Conservation (phyloP, 2,113 vertebrate genomes). For the Promerops cafer region DNA sequence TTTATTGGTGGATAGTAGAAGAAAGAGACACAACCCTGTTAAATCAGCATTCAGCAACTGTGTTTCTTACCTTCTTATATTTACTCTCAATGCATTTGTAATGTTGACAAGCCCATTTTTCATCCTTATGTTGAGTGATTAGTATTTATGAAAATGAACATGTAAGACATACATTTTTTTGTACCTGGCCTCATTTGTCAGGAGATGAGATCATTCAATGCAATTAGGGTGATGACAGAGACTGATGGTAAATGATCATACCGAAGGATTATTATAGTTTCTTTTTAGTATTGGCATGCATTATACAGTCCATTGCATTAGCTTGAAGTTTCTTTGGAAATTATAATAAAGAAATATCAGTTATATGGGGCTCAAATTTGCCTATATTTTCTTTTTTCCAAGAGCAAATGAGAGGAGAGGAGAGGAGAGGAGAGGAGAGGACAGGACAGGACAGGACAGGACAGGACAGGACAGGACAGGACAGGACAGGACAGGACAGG, state of each 20-base stretch:
- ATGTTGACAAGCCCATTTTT: constrained; percentile 1
- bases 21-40: not conserved
- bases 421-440: not conserved
- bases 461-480: too few species aligned
- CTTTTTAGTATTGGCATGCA: not conserved
- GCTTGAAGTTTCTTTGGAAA: not conserved
- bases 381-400: not conserved
- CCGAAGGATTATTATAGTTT: not conserved
- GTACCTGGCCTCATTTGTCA: constrained; percentile 7
- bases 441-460: too few species aligned
- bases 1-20: not conserved
- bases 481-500: too few species aligned
- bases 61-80: not conserved
- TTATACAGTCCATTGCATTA: not conserved
- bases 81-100: not conserved
- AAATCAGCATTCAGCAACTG: not conserved
- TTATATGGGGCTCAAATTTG: not conserved
- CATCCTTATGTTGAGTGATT: not conserved
- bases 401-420: not conserved
- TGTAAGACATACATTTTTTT: not conserved
- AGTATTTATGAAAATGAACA: constrained; percentile 19
- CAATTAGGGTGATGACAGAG: constrained; percentile 18
- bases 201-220: not conserved
- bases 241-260: not conserved
- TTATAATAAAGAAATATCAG: not conserved